Conservation (phyloP, 2,113 vertebrate species). For the Polyodon spathula region DNA sequence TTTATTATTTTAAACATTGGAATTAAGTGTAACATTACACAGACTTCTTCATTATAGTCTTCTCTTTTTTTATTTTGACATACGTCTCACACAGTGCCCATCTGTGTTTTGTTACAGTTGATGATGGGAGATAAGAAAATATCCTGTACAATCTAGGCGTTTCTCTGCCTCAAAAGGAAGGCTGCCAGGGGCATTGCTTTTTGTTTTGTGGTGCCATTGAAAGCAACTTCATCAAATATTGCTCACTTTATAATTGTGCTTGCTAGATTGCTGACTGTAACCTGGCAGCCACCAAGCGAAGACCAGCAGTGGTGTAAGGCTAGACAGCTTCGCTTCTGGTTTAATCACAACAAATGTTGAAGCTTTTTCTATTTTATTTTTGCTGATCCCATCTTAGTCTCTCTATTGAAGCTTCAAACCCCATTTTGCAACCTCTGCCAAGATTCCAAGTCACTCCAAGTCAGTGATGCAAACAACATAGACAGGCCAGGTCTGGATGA, state of each 20-base stretch:
- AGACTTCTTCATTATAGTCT: no score
- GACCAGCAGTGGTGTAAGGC: constrained; percentile 17
- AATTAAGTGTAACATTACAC: no score
- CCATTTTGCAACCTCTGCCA: constrained; percentile 39
- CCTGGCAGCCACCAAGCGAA: constrained; percentile 8
- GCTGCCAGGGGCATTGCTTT: background rate
- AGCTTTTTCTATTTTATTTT: constrained; percentile 35
- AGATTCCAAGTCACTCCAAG: constrained; percentile 31
- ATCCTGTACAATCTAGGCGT: background rate
- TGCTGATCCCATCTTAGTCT: constrained; percentile 47
- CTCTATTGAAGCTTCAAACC: constrained; percentile 31
- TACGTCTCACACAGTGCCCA: no score
- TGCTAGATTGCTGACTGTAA: constrained; percentile 31
- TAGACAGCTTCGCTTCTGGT: constrained; percentile 10
- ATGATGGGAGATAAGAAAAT: background rate
- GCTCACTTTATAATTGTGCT: constrained; percentile 12
- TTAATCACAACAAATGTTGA: constrained; percentile 37
- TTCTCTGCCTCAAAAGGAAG: background rate
- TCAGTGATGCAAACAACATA: constrained; percentile 23
- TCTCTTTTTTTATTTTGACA: no score
- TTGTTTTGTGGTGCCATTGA: background rate
- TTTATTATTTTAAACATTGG: no score
- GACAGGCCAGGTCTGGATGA: constrained; percentile 13
- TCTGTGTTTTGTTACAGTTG: no score
- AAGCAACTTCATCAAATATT: background rate